Conservation (phyloP, 2,113 vertebrate genomes). For the Pungitius pungitius region DNA sequence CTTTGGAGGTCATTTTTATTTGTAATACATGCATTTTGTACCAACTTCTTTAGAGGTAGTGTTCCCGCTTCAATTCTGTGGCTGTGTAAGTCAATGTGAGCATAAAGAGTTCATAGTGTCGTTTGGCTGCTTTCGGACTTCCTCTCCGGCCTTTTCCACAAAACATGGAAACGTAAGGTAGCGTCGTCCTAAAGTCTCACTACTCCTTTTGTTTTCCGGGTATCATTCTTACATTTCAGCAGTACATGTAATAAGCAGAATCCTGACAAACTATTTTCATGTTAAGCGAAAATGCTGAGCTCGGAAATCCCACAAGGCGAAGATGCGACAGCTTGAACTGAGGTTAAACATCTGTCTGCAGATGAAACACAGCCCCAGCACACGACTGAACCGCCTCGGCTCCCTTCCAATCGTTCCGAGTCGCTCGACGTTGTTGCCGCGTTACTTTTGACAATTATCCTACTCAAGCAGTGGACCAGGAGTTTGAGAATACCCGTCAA, state of each 20-base stretch:
- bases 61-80: background rate
- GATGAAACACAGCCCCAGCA: slow-evolving; percentile 15
- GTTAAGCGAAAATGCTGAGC: slow-evolving; percentile 20
- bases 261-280: slow-evolving; percentile 12
- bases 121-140: no score
- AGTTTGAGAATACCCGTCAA: slow-evolving; percentile 60
- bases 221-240: slow-evolving; percentile 3
- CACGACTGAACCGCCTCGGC: slow-evolving; percentile 6
- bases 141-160: background rate
- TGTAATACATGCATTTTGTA: background rate
- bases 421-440: slow-evolving; percentile 36
- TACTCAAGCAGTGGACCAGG: slow-evolving; percentile 55
- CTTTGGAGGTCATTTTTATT: slow-evolving; percentile 2
- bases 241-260: slow-evolving; percentile 12
- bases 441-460: slow-evolving; percentile 60
- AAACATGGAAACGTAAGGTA: no score
- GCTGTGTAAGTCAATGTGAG: slow-evolving; percentile 18
- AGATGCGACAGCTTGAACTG: slow-evolving; percentile 35
- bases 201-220: background rate
- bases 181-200: background rate
- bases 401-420: slow-evolving; percentile 34
- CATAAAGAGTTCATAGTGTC: background rate
- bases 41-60: slow-evolving; percentile 1
- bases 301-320: slow-evolving; percentile 25
- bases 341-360: slow-evolving; percentile 27